Base-by-base conservation (phyloP, 1,140 invertebrate species). In the Eubasilissa regina region DNA sequence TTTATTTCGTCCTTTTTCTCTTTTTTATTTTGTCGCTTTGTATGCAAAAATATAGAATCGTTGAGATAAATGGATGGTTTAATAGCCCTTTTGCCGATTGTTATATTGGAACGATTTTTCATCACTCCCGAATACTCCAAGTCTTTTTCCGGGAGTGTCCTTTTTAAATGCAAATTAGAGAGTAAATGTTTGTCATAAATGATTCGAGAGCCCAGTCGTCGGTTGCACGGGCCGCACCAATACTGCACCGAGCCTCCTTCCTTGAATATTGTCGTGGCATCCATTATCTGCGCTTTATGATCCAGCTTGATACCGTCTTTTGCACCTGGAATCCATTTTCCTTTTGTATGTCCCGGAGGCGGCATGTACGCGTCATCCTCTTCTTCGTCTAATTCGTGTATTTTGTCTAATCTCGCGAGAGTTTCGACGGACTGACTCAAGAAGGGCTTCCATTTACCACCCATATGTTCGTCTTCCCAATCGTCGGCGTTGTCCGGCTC, bases 191-290 rank as follows among this genome's bases (percentile, higher is more conserved):
- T 92, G 70, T 95, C 93, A 85, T 95, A 95, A 82, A 95, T 92
- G 25, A 91, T 85, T 85, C 91, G 91, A 13, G 93, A 94, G 10
- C 93, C 93, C 10, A 95, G 89, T 19, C 92, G 90, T 62, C 94
- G 89, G 84, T 95, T 94, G 84, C 94, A 96, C 43, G 94, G 93
- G 83, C 91, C 92, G 85, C 94, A 96, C 94, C 94, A 95, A 87
- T 93, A 95, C 81, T 92, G 91, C 13, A 93, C 87, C 0, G 90
- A 89, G 56, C 89, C 88, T 60, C 89, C 89, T 83, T 88, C 88
- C 19, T 83, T 87, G 78, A 88, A 87, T 78, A 89, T 84, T 35
- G 86, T 81, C 75, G 76, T 89, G 4, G 87, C 86, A 84, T 87
- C 86, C 87, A 89, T 87, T 58, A 89, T 88, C 85, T 91, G 87